Percentiles rank a stretch among this genome's conserved stretches.
phyloP scores from a whole-genome alignment of 1,140 invertebrate species.

The Drosophila albomicans region DNA sequence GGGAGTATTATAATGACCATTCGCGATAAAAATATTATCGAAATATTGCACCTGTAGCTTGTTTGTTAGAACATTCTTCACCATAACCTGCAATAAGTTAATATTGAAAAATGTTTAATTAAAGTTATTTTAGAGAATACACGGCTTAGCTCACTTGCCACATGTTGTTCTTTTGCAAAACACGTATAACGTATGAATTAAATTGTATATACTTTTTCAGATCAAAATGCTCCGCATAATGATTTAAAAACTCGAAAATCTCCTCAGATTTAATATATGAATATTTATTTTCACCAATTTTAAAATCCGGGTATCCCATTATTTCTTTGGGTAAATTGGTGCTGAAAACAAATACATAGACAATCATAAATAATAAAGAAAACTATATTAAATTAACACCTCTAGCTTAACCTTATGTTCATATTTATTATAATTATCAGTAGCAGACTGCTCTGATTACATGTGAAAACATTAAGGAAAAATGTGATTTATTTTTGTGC shows the following conservation, averaged over 20 bases:
- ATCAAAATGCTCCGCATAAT: constrained; percentile 89
- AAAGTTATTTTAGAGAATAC: not conserved
- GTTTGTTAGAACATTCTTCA: constrained; percentile 87
- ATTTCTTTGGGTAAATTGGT: constrained; percentile 96
- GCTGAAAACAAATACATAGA: constrained; percentile 85
- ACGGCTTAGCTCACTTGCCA: constrained; percentile 70
- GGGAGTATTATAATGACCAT: constrained; percentile 92
- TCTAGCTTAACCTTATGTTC: not conserved
- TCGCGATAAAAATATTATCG: constrained; percentile 94
- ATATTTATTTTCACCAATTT: constrained; percentile 87
- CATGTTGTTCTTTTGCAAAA: constrained; percentile 49
- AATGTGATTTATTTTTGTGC: not conserved
- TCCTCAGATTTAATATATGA: constrained; percentile 93
- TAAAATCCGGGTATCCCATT: constrained; percentile 95
- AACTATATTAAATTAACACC: not conserved
- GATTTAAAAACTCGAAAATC: constrained; percentile 92
- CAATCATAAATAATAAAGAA: not conserved
- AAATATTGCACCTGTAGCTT: constrained; percentile 86
- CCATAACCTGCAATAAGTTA: constrained; percentile 60
- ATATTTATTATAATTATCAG: not conserved
- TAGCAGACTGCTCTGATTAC: not conserved
- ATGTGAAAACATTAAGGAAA: not conserved
- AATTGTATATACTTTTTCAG: constrained; percentile 68
- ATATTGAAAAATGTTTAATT: not conserved
- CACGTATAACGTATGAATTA: constrained; percentile 75